phyloP scores from a whole-genome alignment of 2,113 vertebrate species.

The Brachypodius melanocephalos region DNA sequence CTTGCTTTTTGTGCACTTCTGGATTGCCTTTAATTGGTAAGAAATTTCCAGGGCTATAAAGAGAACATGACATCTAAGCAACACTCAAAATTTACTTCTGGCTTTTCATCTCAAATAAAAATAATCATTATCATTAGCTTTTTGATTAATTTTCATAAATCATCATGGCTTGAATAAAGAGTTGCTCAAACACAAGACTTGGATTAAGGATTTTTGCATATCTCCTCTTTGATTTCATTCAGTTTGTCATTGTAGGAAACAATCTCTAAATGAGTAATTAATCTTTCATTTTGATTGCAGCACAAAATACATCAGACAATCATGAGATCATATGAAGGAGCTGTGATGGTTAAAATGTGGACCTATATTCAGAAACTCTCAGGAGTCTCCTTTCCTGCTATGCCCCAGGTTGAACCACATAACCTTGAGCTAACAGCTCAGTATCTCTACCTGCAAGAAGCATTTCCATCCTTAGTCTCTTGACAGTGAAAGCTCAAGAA shows the following conservation, averaged over 20 bases:
- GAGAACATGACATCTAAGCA: neutral
- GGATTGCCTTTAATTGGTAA: slow-evolving; percentile 5
- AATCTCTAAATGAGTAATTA: neutral
- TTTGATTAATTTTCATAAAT: neutral
- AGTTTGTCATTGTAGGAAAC: neutral
- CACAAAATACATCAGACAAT: neutral
- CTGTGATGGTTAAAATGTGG: neutral
- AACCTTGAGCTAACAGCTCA: neutral
- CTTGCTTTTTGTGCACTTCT: slow-evolving; percentile 1
- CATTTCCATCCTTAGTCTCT: neutral
- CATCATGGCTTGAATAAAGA: neutral
- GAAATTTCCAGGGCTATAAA: slow-evolving; percentile 23
- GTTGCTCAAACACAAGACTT: neutral
- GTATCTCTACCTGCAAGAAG: neutral
- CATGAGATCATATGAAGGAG: neutral
- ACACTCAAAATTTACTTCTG: neutral
- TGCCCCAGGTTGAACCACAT: neutral
- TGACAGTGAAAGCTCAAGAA: neutral
- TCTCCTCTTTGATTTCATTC: neutral
- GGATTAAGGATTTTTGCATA: neutral
- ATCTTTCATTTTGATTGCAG: neutral
- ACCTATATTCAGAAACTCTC: neutral
- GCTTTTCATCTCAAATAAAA: neutral
- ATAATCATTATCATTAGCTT: slow-evolving; percentile 6
- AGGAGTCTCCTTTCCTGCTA: neutral